Evolutionary conservation across 2,797 vertebrate species (phyloP).

Genomic region (Rhadinocentrus ornatus): DNA sequence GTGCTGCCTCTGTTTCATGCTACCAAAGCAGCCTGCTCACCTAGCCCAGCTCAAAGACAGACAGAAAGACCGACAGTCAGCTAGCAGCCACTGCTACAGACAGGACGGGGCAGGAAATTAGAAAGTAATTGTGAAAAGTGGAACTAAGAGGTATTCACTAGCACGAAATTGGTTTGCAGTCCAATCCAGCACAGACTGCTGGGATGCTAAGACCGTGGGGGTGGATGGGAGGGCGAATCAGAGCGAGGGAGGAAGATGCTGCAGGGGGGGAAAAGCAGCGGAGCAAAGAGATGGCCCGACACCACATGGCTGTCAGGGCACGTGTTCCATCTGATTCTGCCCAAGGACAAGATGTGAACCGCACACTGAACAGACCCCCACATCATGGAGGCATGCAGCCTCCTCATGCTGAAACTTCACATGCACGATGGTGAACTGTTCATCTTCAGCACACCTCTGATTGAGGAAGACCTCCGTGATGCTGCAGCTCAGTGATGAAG

Average conservation of each 20-base stretch:
- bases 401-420: no score
- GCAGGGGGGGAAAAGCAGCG: conserved; percentile 8
- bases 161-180: background rate
- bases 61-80: no score
- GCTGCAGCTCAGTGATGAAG: no score
- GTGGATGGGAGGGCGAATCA: conserved; percentile 17
- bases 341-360: no score
- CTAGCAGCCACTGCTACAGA: conserved; percentile 20
- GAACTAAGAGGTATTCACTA: conserved; percentile 45
- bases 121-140: conserved; percentile 53
- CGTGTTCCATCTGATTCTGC: background rate
- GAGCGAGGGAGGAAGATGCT: conserved; percentile 9
- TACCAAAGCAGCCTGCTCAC: no score
- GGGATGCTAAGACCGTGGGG: conserved; percentile 25
- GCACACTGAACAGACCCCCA: no score
- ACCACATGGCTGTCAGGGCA: background rate
- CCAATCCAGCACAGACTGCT: background rate
- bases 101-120: conserved; percentile 39
- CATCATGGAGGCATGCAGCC: background rate
- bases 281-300: conserved; percentile 18
- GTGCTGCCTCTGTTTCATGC: no score
- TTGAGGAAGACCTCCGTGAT: no score
- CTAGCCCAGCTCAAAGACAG: no score
- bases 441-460: no score
- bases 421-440: no score